Base-by-base conservation (phyloP, 2,888 invertebrate species). In the Eupithecia centaureata region DNA sequence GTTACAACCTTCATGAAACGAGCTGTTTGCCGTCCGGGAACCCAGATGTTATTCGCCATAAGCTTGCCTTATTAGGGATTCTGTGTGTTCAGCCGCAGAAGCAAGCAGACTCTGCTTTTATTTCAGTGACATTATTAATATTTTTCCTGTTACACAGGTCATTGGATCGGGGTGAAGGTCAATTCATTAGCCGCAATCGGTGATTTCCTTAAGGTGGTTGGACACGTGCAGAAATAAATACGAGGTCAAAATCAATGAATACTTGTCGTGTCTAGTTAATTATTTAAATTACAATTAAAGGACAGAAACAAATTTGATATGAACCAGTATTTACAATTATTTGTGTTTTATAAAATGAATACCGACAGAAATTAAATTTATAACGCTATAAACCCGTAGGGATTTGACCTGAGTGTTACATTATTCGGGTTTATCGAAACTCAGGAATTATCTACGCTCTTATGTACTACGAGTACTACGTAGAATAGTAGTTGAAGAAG, bases 1-100 rank as follows among this genome's bases (percentile, higher is more conserved):
- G 2, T 15, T 52, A 33, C 33, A 35, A 35, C 57, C 70, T 70
- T 63, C 47, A 8, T 27, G 38, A 32, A 7, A 13, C 57, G 2
- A 87, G 90, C 85, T 92, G 91, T 92, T 92, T 92, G 90, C 88
- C 86, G 83, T 86, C 86, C 86, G 87, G 84, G 85, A 70, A 76
- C 92, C 86, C 92, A 92, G 92, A 91, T 92, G 92, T 90, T 91
- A 89, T 91, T 86, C 89, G 88, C 85, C 82, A 85, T 92, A 92
- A 92, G 90, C 91, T 87, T 83, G 84, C 87, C 91, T 91, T 92
- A 92, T 92, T 92, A 92, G 85, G 88, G 88, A 90, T 91, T 90
- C 90, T 84, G 86, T 88, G 79, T 88, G 89, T 85, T 86, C 83
- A 82, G 82, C 82, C 82, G 78, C 81, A 83, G 81, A 79, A 85